These are phyloP conservation scores for Lagorchestes hirsutus DNA, from an alignment of 2,797 vertebrate species.

Conservation along the genomic window DNA sequence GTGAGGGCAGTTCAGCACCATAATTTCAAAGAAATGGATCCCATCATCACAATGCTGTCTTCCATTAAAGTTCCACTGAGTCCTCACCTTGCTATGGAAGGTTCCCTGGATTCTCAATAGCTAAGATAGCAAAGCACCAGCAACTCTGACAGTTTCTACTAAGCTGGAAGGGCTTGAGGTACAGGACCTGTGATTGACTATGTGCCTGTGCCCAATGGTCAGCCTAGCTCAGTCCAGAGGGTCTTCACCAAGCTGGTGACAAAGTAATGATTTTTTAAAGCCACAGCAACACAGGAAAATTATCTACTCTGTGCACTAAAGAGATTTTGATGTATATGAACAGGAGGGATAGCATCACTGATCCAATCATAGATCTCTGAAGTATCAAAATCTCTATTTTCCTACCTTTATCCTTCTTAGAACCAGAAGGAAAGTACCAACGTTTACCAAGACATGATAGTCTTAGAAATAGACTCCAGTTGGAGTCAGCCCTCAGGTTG, in stretches of 20 bases:
- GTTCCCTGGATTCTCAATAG: background rate
- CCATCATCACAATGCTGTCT: background rate
- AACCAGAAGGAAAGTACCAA: background rate
- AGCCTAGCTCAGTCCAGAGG: background rate
- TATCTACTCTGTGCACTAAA: background rate
- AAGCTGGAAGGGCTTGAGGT: background rate
- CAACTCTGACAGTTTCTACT: background rate
- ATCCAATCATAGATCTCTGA: background rate
- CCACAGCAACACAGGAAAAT: background rate
- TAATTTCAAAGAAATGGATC: conserved; percentile 17
- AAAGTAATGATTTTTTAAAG: background rate
- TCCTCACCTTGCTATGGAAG: background rate
- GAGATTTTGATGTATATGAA: background rate
- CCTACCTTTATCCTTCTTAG: background rate
- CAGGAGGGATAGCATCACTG: background rate
- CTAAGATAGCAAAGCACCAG: background rate
- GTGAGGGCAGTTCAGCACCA: conserved; percentile 10
- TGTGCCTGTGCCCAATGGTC: background rate
- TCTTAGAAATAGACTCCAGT: background rate
- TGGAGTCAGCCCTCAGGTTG: background rate
- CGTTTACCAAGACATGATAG: background rate
- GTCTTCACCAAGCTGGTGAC: background rate
- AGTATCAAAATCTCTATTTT: background rate
- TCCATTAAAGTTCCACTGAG: background rate
- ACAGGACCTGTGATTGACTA: background rate